phyloP scores from a whole-genome alignment of 2,113 vertebrate species.

The Phrynosoma platyrhinos region DNA sequence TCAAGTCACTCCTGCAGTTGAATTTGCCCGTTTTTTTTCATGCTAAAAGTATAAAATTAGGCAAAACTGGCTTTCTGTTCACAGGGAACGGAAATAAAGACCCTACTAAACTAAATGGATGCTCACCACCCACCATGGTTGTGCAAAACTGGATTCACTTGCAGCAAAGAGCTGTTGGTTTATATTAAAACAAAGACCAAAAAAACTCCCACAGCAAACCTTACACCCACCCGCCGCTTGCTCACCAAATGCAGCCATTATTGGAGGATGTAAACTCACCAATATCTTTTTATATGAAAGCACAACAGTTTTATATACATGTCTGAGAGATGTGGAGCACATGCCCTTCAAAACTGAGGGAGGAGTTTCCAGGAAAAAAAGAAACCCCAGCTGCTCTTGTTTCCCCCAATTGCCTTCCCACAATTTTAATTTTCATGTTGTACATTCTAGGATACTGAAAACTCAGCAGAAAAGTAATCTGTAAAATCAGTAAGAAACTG shows the following conservation, averaged over 20 bases:
- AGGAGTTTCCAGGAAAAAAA: background rate
- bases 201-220: background rate
- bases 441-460: slow-evolving; percentile 10
- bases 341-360: slow-evolving; percentile 18
- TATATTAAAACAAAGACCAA: background rate
- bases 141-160: background rate
- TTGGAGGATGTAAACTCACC: slow-evolving; percentile 15
- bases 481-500: background rate
- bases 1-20: background rate
- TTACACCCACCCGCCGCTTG: too few species aligned
- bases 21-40: background rate
- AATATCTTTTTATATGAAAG: slow-evolving; percentile 21
- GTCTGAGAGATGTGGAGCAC: slow-evolving; percentile 33
- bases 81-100: background rate
- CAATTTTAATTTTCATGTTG: slow-evolving; percentile 13
- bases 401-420: background rate
- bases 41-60: background rate
- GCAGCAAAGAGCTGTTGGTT: background rate
- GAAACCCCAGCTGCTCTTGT: background rate
- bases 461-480: slow-evolving; percentile 10
- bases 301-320: slow-evolving; percentile 41
- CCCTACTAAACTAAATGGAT: background rate
- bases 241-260: background rate
- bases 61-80: too few species aligned
- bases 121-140: background rate